Percentiles rank a stretch among this genome's conserved stretches.
Conservation (phyloP, 2,113 vertebrate species). For the Chascanopsetta lugubris region DNA sequence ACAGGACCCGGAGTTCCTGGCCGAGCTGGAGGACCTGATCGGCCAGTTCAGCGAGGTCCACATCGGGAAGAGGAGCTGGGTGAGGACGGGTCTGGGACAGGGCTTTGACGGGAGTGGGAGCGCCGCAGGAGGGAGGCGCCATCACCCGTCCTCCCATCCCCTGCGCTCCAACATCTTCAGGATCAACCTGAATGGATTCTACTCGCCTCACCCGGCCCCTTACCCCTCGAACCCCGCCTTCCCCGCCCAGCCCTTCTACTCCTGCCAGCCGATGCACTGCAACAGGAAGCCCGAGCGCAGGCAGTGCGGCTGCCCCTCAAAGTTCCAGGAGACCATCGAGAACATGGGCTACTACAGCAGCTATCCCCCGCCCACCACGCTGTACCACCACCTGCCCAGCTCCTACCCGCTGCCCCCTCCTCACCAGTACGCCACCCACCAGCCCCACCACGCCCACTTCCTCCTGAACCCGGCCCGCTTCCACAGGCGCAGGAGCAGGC, state of each 20-base stretch:
- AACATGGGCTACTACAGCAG: constrained; percentile 92
- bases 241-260: constrained; percentile 78
- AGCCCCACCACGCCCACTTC: constrained; percentile 87
- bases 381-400: constrained; percentile 85
- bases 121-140: constrained; percentile 68
- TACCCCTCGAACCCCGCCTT: constrained; percentile 74
- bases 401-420: constrained; percentile 79
- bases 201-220: constrained; percentile 85
- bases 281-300: constrained; percentile 88
- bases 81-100: constrained; percentile 62
- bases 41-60: constrained; percentile 88
- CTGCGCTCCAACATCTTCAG: constrained; percentile 93
- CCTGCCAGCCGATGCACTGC: constrained; percentile 90
- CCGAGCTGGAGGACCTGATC: constrained; percentile 91
- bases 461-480: constrained; percentile 95
- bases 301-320: constrained; percentile 91
- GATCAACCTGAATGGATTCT: constrained; percentile 93
- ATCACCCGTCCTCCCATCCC: constrained; percentile 88
- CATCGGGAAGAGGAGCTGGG: constrained; percentile 87
- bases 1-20: constrained; percentile 93
- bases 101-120: constrained; percentile 55
- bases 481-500: constrained; percentile 92
- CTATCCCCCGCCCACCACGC: constrained; percentile 89
- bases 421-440: constrained; percentile 76
- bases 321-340: constrained; percentile 91